Base-by-base conservation (phyloP, 1,140 invertebrate species). In the Idris sp. region DNA sequence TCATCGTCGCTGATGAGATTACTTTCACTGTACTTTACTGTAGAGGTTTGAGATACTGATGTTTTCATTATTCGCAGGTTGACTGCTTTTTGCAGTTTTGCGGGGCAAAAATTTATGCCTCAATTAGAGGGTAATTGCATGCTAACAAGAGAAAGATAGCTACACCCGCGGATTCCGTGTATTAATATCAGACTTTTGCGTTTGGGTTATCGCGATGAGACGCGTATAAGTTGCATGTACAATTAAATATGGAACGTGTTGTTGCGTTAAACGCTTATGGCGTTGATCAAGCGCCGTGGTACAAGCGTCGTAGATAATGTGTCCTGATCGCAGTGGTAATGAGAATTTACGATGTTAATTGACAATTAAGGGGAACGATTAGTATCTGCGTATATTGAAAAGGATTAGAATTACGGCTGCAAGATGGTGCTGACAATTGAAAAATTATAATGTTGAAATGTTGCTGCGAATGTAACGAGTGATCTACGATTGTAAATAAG, bases 271-370 rank as follows among this genome's bases (percentile, higher is more conserved):
- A 62, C 19, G 41, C 33, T 68, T 35, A 38, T 43, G 43, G 35
- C 9, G 30, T 36, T 64, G 56, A 59, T 64, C 46, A 48, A 64
- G 40, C 9, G 64, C 51, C 43, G 26, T 49, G n/a, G 28, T 62
- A 64, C 53, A 65, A 69, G 75, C 51, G 64, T 58, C 19, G 11
- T 2, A 33, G 56, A 69, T 58, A 69, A 65, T 64, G 51, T 61
- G 14, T 49, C 31, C 16, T n/a, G 16, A 59, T 59, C 38, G 26
- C 10, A 26, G 40, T 36, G 26, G 51, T 69, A 77, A 77, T 76
- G 68, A 77, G 41, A 73, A 73, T 77, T 73, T 77, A 69, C 53
- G 44, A 46, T 65, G 44, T 59, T 64, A 61, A 59, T 73, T 73
- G 64, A 49, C 64, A 69, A 73, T 68, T 73, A 73, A 73, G 33